Base-by-base conservation (phyloP, 1,140 invertebrate genomes). In the Lucilia cuprina region DNA sequence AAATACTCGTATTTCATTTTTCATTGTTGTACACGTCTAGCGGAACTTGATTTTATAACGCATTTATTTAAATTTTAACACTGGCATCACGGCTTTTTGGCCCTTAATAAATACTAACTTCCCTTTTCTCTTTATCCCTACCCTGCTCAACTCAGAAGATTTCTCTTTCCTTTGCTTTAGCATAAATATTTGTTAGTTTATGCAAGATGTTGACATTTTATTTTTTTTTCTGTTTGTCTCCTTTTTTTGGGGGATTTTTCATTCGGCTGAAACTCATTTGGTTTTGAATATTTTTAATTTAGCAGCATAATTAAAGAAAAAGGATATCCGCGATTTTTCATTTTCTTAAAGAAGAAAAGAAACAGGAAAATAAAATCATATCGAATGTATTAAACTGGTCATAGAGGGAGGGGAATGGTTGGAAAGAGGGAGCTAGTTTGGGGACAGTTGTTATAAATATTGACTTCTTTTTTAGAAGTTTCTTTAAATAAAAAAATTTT, bases 221-320 rank as follows among this genome's bases (percentile, higher is more conserved):
- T 21, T 8, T 19, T 70, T 21, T 19, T 21, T 25, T 70, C n/a
- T n/a, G n/a, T 70, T 70, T 70, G 25, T 30, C 25, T 30, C 25
- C n/a, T n/a, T 70, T 70, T 70, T 21, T 25, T 60, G 14, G 14
- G 55, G 55, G 55, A 60, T 60, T 60, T n/a, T 60, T 60, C 75
- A 78, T 78, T 78, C 50, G 77, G 77, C 19, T 12, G 77, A 80
- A 80, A 80, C 77, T 80, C 77, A 80, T 80, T 80, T 80, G 77
- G 77, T 80, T 47, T 80, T 80, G 77, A 80, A 80, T 80, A 80
- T 80, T 80, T 50, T 80, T 80, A 80, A 80, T 80, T 80, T 80
- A 19, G 77, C 41, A 80, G 41, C 19, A 80, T 80, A 80, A 80
- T 80, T 80, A 80, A 80, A 80, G 77, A 25, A 50, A 80, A 49